Conservation (phyloP, 2,888 invertebrate species). For the Calameuta filiformis region DNA sequence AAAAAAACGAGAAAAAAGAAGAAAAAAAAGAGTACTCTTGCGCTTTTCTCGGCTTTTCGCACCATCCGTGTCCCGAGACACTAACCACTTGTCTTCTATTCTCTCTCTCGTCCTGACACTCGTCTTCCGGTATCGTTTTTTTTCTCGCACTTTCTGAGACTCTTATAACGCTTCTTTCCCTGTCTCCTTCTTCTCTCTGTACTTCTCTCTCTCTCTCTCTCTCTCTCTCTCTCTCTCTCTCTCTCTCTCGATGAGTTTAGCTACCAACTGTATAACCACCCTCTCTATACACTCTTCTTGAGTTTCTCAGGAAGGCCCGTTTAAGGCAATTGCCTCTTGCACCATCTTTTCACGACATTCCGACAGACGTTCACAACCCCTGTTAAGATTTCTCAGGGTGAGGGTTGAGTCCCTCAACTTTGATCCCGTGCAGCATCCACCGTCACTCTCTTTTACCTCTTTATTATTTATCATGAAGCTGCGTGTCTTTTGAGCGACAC, state of each 20-base stretch:
- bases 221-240: neutral
- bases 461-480: neutral
- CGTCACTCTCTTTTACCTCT: conserved; percentile 4
- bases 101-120: conserved; percentile 15
- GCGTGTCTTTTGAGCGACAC: conserved; percentile 15
- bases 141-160: conserved; percentile 9
- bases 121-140: conserved; percentile 14
- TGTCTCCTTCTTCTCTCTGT: neutral
- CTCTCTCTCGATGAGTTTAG: neutral
- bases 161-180: neutral
- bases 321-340: conserved; percentile 48
- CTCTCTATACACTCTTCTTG: neutral
- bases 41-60: conserved; percentile 57
- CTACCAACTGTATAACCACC: neutral
- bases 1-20: conserved; percentile 1
- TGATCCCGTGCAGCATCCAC: no score
- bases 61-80: conserved; percentile 1
- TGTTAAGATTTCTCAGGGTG: no score
- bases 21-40: conserved; percentile 36
- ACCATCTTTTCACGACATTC: conserved; percentile 14
- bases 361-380: no score
- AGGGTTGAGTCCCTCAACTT: no score
- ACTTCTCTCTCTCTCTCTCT: neutral
- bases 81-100: conserved; percentile 22
- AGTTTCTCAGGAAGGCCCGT: conserved; percentile 24